A percentile compares a stretch with the other conserved stretches of the same genome.
These are phyloP conservation scores for Ahaetulla prasina DNA, from an alignment of 2,113 vertebrate genomes.

Conservation along the genomic window DNA sequence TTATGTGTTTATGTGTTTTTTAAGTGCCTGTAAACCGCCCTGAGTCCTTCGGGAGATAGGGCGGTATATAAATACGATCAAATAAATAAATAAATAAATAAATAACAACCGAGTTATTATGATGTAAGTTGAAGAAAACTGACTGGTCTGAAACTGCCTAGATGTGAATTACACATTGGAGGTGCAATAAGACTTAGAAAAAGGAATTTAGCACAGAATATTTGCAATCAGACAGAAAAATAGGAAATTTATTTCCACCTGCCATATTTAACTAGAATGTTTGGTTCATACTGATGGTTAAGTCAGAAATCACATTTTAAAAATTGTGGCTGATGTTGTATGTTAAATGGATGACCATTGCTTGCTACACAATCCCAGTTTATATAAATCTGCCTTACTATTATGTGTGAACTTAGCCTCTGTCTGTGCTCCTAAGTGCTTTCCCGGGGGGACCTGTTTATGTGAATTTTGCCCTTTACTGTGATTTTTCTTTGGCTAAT, in stretches of 20 bases:
- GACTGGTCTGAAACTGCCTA: neutral
- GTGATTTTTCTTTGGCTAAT: neutral
- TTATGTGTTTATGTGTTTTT: too few relatives aligned
- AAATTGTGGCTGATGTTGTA: neutral
- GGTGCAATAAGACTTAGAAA: neutral
- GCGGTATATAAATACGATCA: too few relatives aligned
- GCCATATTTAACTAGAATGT: neutral
- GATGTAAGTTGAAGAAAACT: neutral
- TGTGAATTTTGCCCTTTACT: neutral
- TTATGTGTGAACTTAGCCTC: neutral
- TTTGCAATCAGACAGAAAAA: neutral
- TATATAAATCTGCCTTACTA: neutral
- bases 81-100: too few relatives aligned
- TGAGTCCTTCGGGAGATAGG: too few relatives aligned
- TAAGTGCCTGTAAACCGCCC: too few relatives aligned
- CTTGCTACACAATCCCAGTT: neutral
- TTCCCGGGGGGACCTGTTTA: neutral
- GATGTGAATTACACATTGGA: neutral
- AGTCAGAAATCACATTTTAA: neutral
- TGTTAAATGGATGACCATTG: neutral
- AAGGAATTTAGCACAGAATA: neutral
- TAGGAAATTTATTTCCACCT: neutral
- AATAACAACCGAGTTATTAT: too few relatives aligned
- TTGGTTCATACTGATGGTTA: neutral
- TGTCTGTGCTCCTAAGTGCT: neutral